Percentiles rank a stretch among this genome's conserved stretches.
These are phyloP conservation scores for Betta splendens DNA, from an alignment of 2,797 vertebrate species.

Conservation along the genomic window DNA sequence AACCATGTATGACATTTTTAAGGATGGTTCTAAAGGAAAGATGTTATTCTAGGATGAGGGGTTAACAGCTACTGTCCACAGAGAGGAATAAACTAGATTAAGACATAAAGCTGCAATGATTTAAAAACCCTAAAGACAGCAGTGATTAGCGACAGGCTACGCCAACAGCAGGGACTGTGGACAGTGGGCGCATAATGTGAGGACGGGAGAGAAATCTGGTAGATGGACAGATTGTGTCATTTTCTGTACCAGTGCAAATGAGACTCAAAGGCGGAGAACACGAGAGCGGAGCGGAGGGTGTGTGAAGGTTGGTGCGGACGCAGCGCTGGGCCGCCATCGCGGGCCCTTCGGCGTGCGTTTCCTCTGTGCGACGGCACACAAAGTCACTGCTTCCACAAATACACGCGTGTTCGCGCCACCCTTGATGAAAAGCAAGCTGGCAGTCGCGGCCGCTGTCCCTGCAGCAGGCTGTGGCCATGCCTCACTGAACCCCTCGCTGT, in stretches of 20 bases:
- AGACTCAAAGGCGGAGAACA: slow-evolving; percentile 22
- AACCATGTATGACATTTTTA: slow-evolving; percentile 21
- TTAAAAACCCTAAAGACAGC: background rate
- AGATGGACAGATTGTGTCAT: slow-evolving; percentile 15
- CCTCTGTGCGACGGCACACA: slow-evolving; percentile 12
- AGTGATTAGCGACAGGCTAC: background rate
- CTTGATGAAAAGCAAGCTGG: slow-evolving; percentile 69
- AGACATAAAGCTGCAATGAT: slow-evolving; percentile 25
- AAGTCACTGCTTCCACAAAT: slow-evolving; percentile 14
- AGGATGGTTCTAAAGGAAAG: slow-evolving; percentile 1
- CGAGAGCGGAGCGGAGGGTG: no score
- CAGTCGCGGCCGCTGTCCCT: slow-evolving; percentile 47
- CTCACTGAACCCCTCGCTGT: slow-evolving; percentile 47
- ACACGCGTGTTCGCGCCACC: slow-evolving; percentile 27
- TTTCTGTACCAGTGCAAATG: slow-evolving; percentile 17
- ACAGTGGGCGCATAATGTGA: slow-evolving; percentile 1
- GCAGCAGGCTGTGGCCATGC: slow-evolving; percentile 55
- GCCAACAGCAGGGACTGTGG: slow-evolving; percentile 5
- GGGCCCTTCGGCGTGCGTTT: slow-evolving; percentile 38
- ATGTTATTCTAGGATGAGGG: background rate
- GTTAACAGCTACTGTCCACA: background rate
- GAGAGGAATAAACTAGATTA: slow-evolving; percentile 4
- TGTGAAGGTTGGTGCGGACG: slow-evolving; percentile 31
- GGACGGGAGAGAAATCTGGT: background rate
- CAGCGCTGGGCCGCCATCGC: slow-evolving; percentile 32